phyloP scores from a whole-genome alignment of 1,140 invertebrate genomes.

The Physella acuta region DNA sequence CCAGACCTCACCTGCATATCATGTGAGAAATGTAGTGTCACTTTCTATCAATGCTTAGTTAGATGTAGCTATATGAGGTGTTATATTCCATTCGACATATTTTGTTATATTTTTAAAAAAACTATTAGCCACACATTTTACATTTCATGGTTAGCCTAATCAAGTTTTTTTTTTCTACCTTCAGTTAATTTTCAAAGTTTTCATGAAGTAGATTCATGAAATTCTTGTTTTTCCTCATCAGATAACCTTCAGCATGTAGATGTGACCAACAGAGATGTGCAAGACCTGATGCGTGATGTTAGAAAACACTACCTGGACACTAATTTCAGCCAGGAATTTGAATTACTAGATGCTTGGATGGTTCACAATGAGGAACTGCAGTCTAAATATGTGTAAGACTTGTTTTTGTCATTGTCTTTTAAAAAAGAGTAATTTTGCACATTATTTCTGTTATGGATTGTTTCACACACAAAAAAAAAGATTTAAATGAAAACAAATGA shows the following conservation, averaged over 20 bases:
- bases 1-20: too few relatives aligned
- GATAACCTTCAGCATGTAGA: not conserved
- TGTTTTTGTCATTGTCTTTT: too few relatives aligned
- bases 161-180: not conserved
- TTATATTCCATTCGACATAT: too few relatives aligned
- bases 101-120: not conserved
- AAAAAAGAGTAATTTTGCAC: too few relatives aligned
- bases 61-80: too few relatives aligned
- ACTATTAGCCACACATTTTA: not conserved
- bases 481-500: too few relatives aligned
- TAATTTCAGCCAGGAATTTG: conserved; percentile 4
- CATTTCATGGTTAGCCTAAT: not conserved
- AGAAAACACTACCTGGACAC: conserved; percentile 14
- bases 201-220: not conserved
- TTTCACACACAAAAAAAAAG: too few relatives aligned
- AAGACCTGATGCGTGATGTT: conserved; percentile 2
- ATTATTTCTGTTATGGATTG: too few relatives aligned
- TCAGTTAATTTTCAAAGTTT: not conserved
- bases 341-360: conserved; percentile 4
- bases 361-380: conserved; percentile 5
- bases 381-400: conserved; percentile 16
- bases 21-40: too few relatives aligned
- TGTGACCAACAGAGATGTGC: conserved; percentile 11
- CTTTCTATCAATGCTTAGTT: too few relatives aligned
- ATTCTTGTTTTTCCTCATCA: not conserved